Conservation (phyloP, 2,888 invertebrate genomes). For the Cynaeus angustus region DNA sequence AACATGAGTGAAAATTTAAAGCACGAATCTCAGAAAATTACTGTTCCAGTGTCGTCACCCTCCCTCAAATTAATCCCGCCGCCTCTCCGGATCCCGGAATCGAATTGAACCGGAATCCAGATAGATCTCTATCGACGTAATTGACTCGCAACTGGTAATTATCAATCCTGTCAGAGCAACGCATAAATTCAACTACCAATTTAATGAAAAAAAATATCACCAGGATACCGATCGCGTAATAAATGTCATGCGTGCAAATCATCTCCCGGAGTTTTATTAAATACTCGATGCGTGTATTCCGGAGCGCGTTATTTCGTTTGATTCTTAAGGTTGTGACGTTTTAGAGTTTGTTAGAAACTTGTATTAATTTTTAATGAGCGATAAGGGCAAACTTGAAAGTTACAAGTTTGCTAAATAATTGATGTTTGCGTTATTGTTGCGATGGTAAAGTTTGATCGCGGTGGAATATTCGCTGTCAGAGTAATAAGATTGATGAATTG, state of each 20-base stretch:
- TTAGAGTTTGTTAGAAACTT: not conserved
- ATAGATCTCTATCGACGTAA: constrained; percentile 24
- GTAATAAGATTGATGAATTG: no score
- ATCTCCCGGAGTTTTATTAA: not conserved
- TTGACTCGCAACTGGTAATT: constrained; percentile 33
- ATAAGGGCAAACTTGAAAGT: constrained; percentile 8
- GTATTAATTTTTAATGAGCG: not conserved
- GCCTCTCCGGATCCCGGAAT: constrained; percentile 13
- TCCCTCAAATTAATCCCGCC: constrained; percentile 7
- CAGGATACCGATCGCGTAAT: constrained; percentile 5
- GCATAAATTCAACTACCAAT: constrained; percentile 21
- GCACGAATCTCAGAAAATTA: not conserved
- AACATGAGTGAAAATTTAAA: no score
- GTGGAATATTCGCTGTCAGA: not conserved
- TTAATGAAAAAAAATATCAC: constrained; percentile 17
- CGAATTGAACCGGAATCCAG: constrained; percentile 17
- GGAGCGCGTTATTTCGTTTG: not conserved
- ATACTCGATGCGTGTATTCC: not conserved
- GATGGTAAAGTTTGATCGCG: not conserved
- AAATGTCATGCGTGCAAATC: constrained; percentile 9
- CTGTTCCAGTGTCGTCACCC: no score
- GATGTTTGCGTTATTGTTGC: constrained; percentile 3
- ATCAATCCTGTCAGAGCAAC: constrained; percentile 1
- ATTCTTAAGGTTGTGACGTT: not conserved
- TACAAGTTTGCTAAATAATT: not conserved